Conservation (phyloP, 2,113 vertebrate species). For the Gadus macrocephalus region DNA sequence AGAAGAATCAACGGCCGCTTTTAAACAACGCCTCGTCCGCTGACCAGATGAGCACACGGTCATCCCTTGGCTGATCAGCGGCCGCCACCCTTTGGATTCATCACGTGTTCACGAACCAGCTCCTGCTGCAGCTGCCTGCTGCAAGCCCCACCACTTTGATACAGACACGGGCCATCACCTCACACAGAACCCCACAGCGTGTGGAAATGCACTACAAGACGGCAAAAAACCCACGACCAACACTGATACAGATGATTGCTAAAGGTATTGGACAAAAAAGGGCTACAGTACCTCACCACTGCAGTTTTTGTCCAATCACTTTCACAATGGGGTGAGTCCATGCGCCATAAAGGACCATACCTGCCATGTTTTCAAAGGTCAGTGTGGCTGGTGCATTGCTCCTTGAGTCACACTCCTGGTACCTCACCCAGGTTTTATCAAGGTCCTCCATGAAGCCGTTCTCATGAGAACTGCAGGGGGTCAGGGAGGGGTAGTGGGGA, state of each 20-base stretch:
- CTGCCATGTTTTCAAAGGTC: conserved; percentile 99
- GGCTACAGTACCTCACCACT: conserved; percentile 75
- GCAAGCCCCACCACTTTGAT: conserved; percentile 27
- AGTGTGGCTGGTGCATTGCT: conserved; percentile 99
- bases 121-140: conserved; percentile 41
- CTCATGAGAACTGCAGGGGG: conserved; percentile 81
- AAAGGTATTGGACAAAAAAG: conserved; percentile 79
- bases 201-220: conserved; percentile 42
- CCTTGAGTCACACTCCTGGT: conserved; percentile 98
- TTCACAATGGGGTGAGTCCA: conserved; percentile 60
- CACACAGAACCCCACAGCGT: conserved; percentile 50
- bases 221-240: conserved; percentile 43
- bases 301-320: conserved; percentile 81
- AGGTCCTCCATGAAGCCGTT: conserved; percentile 99
- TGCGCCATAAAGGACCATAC: conserved; percentile 71
- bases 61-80: conserved; percentile 26
- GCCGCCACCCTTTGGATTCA: conserved; percentile 20
- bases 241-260: conserved; percentile 36
- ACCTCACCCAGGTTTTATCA: conserved; percentile 99
- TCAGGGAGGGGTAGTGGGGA: conserved; percentile 34
- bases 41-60: conserved; percentile 31
- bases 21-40: conserved; percentile 29
- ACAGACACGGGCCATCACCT: conserved; percentile 35
- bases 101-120: conserved; percentile 20
- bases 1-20: conserved; percentile 26